Base-by-base conservation (phyloP, 2,797 vertebrate genomes). In the Oreortyx pictus region DNA sequence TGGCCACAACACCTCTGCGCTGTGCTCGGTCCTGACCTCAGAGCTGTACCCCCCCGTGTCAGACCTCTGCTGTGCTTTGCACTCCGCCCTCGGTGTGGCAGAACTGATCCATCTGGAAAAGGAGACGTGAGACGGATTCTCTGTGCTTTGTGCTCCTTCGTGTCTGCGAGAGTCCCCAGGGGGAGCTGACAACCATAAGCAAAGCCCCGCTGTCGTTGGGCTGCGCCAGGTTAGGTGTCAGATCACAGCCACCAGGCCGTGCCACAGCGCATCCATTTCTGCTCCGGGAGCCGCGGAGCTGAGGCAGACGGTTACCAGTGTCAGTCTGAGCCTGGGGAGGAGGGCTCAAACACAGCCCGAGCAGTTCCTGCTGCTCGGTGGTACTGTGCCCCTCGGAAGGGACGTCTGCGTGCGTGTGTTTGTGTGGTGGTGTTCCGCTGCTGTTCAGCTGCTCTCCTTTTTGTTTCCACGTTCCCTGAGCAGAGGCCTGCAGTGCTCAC, bases 401-500 rank as follows among this genome's bases (percentile, higher is more conserved):
- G 61, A 24, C 47, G 25, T 37, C 39, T 96, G 82, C 82, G 59
- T 89, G 74, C 60, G 6, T 78, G 33, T 85, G 67, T 56, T 88
- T 54, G 65, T 71, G 67, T 71, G 15, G 47, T 74, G 6, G 18
- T 81, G 54, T 39, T 41, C 17, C 86, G 39, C 66, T 79, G 14
- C 46, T 77, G 13, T 67, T 59, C 73, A 82, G 62, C 88, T 85
- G 72, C 57, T 19, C 50, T 64, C 60, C 14, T 85, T 52, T 19
- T 29, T 78, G 54, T 73, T 78, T 75, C 62, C 78, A 82, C 47
- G 11, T 88, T 91, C 35, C 6, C 76, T 71, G 76, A 92, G 74
- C 88, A 91, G 64, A 62, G 79, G 39, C 68, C 76, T 85, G 82
- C 78, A 86, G 94, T 90, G 82, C 83, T 96, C 76, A 93, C 92